Base-by-base conservation (phyloP, 2,113 vertebrate species). In the Piliocolobus tephrosceles region DNA sequence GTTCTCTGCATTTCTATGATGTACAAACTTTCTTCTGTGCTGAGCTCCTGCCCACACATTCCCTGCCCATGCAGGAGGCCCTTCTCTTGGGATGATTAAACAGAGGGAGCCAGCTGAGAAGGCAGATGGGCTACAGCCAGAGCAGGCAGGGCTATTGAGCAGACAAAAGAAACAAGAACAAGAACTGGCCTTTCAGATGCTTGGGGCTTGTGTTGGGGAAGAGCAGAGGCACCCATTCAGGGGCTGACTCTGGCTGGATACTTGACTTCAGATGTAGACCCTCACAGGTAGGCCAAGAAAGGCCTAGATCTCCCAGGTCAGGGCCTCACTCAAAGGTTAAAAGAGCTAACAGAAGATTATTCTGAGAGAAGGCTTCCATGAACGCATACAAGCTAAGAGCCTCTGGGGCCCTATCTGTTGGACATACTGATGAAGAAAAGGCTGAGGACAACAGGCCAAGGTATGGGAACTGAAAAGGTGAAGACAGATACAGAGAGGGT, bases 41-140 rank as follows among this genome's bases (percentile, higher is more conserved):
- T 78, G 72, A 88, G 52, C 50, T 96, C 57, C 94, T 96, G 92
- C 96, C 95, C 79, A 98, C 91, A 2, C 95, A 92, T 58, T 96
- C 70, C 10, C 92, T 97, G 92, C 96, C 92, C 94, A 97, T n/a
- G 2, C 8, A 75, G 80, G 90, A 96, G 80, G 92, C 64, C 45
- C 85, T 94, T 95, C 95, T 96, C 90, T 90, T 83, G 90, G 94
- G 75, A 88, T 97, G 92, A 96, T 94, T 93, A 95, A 96, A 94
- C 78, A 92, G 95, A 94, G 82, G 88, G 61, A 93, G 35, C 18
- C 35, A 58, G 87, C 87, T 95, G 70, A 75, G 95, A 96, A 97
- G 50, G 93, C 78, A 83, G 83, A 50, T 0, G 5, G 8, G 61
- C 55, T 75, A n/a, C 55, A 88, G 64, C 55, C 8, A 73, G 82